Evolutionary conservation across 2,113 vertebrate species (phyloP), one percentile per base, ranked within the genome.

Genomic region (Ageneiosus marmoratus): DNA sequence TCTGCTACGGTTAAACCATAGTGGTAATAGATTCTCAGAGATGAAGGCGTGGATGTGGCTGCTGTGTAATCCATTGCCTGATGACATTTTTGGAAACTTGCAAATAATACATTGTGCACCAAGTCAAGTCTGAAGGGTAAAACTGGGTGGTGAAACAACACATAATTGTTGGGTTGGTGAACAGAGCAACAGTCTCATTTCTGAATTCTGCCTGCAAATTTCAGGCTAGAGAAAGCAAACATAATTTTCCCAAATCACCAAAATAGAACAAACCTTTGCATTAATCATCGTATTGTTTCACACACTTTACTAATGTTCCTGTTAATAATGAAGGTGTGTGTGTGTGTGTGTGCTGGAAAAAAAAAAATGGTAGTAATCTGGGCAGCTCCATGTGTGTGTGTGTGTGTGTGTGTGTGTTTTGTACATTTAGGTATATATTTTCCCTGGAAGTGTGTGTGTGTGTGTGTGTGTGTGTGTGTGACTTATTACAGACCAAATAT

Each of bases 81-180:
- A 41, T 73, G 69, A 73, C 41, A 48, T 74, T 74, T 58, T 74
- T 32, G 67, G 69, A 70, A 79, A 81, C 56, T 46, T 51, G 44
- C 16, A 48, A 82, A 75, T 32, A 75, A 48, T 70, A 60, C 58
- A 29, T 72, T 72, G 58, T 50, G 15, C 16, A 50, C 77, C 20
- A 3, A 50, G 77, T 32, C 60, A 51, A 67, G 77, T 79, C 18
- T n/a, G 34, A 18, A 50, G 32, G 73, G 24, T 65, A 58, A 53
- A 84, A 82, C 53, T 37, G 51, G 60, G 80, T 48, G 63, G 70
- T 41, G 81, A 77, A 85, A 56, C 16, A 79, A 55, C 65, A 77
- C 32, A 10, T 82, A 85, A 87, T 85, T 85, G 80, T 62, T 76
- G 79, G 80, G 83, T 72, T 74, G 81, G n/a, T 13, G 55, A 81